A percentile compares a stretch with the other conserved stretches of the same genome.
These are phyloP conservation scores for Epinotia brunnichana DNA, from an alignment of 2,888 invertebrate species.

Conservation along the genomic window DNA sequence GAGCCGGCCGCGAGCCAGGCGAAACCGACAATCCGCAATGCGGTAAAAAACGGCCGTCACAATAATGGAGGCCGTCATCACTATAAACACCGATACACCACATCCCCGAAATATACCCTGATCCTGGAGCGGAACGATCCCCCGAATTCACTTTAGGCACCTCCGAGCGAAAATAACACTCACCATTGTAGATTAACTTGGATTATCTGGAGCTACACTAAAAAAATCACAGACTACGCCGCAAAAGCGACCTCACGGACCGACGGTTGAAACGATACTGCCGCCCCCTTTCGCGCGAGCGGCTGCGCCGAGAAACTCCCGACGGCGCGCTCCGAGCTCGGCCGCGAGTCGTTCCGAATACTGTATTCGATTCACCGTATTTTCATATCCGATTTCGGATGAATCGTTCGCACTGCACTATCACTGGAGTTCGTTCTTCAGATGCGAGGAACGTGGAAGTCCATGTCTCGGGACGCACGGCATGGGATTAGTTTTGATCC, in stretches of 20 bases:
- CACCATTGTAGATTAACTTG: constrained; percentile 85
- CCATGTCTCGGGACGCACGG: constrained; percentile 82
- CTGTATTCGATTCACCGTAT: constrained; percentile 76
- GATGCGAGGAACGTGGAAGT: constrained; percentile 73
- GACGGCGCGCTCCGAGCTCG: constrained; percentile 76
- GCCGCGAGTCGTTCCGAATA: constrained; percentile 77
- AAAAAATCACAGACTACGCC: constrained; percentile 83
- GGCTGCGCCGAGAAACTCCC: constrained; percentile 78
- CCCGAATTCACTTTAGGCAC: constrained; percentile 72
- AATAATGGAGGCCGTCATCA: constrained; percentile 84
- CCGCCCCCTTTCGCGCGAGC: constrained; percentile 83
- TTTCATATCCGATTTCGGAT: constrained; percentile 76
- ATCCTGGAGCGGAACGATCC: constrained; percentile 59
- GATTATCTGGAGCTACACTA: constrained; percentile 85
- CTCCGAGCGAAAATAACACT: constrained; percentile 78
- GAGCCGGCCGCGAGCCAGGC: constrained; percentile 54
- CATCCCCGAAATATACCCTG: constrained; percentile 76
- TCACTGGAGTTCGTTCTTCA: constrained; percentile 61
- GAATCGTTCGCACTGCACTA: constrained; percentile 60
- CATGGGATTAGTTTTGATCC: constrained; percentile 85
- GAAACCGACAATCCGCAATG: constrained; percentile 77
- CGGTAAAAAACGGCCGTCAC: constrained; percentile 84
- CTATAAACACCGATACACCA: constrained; percentile 81
- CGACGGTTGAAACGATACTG: constrained; percentile 84
- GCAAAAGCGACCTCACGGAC: constrained; percentile 82